Evolutionary conservation across 2,888 invertebrate genomes (phyloP).

Genomic region (Listrodromus nycthemerus): DNA sequence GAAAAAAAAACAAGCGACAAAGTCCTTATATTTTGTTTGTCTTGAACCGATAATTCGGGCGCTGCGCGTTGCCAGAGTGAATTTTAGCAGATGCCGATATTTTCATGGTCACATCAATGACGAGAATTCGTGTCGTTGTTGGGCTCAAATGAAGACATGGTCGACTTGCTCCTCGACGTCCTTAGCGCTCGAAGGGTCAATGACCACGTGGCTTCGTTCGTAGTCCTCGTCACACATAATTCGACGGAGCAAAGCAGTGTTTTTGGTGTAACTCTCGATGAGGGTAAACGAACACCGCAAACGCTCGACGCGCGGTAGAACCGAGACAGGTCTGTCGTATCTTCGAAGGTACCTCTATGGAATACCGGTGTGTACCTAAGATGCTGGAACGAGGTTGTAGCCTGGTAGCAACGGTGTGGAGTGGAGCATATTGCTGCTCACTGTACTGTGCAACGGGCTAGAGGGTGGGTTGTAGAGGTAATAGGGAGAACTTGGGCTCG

Average conservation of each 20-base stretch:
- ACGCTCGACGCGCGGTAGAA: constrained; percentile 4
- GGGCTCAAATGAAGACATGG: too few relatives aligned
- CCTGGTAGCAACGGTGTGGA: constrained; percentile 23
- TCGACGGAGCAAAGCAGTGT: constrained; percentile 41
- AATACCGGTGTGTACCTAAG: constrained; percentile 45
- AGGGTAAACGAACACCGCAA: constrained; percentile 40
- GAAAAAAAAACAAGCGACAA: too few relatives aligned
- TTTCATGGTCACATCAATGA: too few relatives aligned
- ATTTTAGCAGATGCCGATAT: too few relatives aligned
- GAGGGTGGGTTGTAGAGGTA: constrained; percentile 26
- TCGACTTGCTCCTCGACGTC: too few relatives aligned
- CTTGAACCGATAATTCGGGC: too few relatives aligned
- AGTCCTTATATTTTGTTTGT: too few relatives aligned
- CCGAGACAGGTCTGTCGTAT: constrained; percentile 45
- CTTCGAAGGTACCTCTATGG: constrained; percentile 26
- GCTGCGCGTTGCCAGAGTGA: too few relatives aligned
- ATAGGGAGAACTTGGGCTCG: constrained; percentile 44
- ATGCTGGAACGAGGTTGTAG: constrained; percentile 53
- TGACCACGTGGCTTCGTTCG: not conserved
- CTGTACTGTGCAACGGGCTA: constrained; percentile 26
- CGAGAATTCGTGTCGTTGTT: too few relatives aligned
- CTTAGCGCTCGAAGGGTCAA: too few relatives aligned
- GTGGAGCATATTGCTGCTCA: constrained; percentile 28
- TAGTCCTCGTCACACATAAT: constrained; percentile 29
- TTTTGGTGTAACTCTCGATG: constrained; percentile 43